Evolutionary conservation across 2,888 invertebrate genomes (phyloP).

Genomic region (Mayetiola destructor): DNA sequence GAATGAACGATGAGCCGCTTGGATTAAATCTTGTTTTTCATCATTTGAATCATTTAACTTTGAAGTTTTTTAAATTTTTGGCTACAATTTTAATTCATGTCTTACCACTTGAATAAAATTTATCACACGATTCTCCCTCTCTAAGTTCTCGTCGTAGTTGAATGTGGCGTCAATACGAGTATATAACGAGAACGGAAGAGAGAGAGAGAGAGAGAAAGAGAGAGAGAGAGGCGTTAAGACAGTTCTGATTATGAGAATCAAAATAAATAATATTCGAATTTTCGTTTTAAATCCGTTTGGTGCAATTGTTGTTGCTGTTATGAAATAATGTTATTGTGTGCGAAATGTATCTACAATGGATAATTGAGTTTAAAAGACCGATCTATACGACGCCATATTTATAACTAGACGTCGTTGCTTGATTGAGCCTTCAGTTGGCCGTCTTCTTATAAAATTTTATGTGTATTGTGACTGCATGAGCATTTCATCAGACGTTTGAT

Average conservation of each 20-base stretch:
- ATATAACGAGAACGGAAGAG: too few species aligned
- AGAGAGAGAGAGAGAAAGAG: too few species aligned
- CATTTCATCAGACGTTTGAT: too few species aligned
- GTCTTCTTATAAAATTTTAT: neutral
- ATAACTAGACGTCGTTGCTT: slow-evolving; percentile 6
- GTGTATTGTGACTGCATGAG: too few species aligned
- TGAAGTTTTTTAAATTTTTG: neutral
- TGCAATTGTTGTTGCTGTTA: neutral
- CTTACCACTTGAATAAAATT: neutral
- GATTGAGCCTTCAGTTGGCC: slow-evolving; percentile 3
- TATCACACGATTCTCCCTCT: too few species aligned
- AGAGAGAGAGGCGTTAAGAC: too few species aligned
- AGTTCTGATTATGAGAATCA: too few species aligned
- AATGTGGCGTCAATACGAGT: too few species aligned
- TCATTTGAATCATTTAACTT: neutral
- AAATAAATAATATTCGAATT: neutral
- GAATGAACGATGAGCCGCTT: too few species aligned
- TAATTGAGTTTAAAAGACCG: slow-evolving; percentile 2
- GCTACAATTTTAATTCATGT: neutral
- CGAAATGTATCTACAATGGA: neutral
- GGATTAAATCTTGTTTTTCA: too few species aligned
- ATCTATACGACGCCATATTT: slow-evolving; percentile 8
- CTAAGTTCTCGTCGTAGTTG: too few species aligned
- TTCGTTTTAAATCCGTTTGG: neutral
- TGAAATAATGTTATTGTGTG: neutral